These are phyloP conservation scores for Volucella bombylans DNA, from an alignment of 2,888 invertebrate species.

Conservation along the genomic window DNA sequence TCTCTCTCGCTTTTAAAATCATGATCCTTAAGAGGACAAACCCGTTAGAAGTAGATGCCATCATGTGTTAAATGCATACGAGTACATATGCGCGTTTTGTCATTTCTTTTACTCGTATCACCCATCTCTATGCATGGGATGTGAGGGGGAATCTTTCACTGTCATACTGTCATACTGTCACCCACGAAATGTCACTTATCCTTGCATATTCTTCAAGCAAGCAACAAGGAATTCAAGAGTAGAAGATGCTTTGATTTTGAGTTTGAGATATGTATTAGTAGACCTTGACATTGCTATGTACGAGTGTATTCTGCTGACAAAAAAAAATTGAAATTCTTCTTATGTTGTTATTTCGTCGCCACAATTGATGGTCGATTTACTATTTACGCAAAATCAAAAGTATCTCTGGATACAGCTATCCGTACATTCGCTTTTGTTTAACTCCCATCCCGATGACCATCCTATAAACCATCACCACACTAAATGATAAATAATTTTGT, in stretches of 20 bases:
- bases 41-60: slow-evolving; percentile 39
- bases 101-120: slow-evolving; percentile 4
- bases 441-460: neutral
- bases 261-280: too few species aligned
- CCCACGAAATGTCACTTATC: slow-evolving; percentile 35
- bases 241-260: too few species aligned
- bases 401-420: slow-evolving; percentile 14
- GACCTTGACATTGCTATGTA: too few species aligned
- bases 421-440: neutral
- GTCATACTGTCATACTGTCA: slow-evolving; percentile 60
- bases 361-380: neutral
- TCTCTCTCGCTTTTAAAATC: neutral
- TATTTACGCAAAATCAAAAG: neutral
- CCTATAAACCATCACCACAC: slow-evolving; percentile 3
- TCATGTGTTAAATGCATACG: slow-evolving; percentile 52
- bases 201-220: slow-evolving; percentile 26
- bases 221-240: slow-evolving; percentile 6
- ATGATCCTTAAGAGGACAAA: slow-evolving; percentile 35
- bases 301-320: too few species aligned
- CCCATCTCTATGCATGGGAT: slow-evolving; percentile 12
- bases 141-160: slow-evolving; percentile 52
- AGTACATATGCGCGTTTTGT: slow-evolving; percentile 47
- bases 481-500: slow-evolving; percentile 23
- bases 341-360: slow-evolving; percentile 22
- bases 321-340: too few species aligned